Evolutionary conservation across 1,140 invertebrate species (phyloP), one percentile per base, ranked within the genome.

Genomic region (Musca domestica): DNA sequence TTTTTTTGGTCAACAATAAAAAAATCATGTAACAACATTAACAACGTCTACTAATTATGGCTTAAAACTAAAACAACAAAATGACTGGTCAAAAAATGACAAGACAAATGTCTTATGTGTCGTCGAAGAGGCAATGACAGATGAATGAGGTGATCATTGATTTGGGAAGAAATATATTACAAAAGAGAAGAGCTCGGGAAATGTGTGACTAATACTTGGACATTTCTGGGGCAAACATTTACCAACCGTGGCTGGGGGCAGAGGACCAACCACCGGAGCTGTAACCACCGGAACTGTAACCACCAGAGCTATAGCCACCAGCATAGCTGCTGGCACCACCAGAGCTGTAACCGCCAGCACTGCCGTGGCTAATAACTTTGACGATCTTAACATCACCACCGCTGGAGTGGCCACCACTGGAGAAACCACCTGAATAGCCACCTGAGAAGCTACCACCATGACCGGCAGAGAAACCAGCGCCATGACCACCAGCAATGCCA

Each of bases 341-440:
- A 30, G 71, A 67, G 23, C 69, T 66, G 20, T 54, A 54, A 17
- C 70, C 69, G 27, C 70, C 74, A n/a, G 61, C 56, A 41, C 69
- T 41, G 10, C 71, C 68, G 48, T 67, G 70, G 49, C 74, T 71
- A 25, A 76, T 74, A 49, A 74, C 69, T 63, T 76, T 76, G 9
- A 75, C 67, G 66, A 76, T 74, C 41, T 76, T 76, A 15, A 70
- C 46, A 67, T 66, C 69, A 9, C 48, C 64, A 23, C 56, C 47
- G 20, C 67, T 48, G 5, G 14, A 15, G n/a, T 51, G 20, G 20
- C 66, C 69, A 56, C 67, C 71, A 3, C 30, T 68, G 4, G 47
- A 68, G 5, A 64, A 25, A 27, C 47, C 54, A 19, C 10, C 47
- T n/a, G 68, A 70, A 15, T 58, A 64, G 49, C 68, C 68, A 49